Base-by-base conservation (phyloP, 2,797 vertebrate species). In the Dromococcyx pavoninus region DNA sequence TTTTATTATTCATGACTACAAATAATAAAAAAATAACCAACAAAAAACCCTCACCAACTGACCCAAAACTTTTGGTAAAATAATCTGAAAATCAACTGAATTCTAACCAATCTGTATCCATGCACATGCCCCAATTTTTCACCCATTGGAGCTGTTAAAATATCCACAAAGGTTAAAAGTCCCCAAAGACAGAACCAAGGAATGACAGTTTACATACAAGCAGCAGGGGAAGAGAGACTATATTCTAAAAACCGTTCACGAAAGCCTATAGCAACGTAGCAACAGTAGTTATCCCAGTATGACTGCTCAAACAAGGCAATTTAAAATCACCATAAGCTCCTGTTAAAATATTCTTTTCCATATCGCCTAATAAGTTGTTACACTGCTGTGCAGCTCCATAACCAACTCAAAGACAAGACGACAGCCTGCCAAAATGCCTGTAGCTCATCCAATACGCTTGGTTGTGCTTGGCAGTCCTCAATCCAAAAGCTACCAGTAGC, bases 181-280 rank as follows among this genome's bases (percentile, higher is more conserved):
- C 39, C 39, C 14, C 39, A 43, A 50, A 53, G 0, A 2, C 13
- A 81, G 61, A 89, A 57, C 19, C 0, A 0, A 70, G 51, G 56
- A 79, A 79, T 13, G 13, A 25, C 46, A 77, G n/a, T 2, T 18
- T 0, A 5, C 5, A 24, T n/a, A 57, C 64, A 74, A 71, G 35
- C n/a, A 60, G 39, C 65, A 76, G 30, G 13, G 11, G 22, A 74
- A 57, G 32, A 87, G 19, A 43, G 33, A 50, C 8, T 35, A 13
- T 37, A 21, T 30, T 24, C 37, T 25, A n/a, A 46, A 51, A 86
- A 58, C 16, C 0, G 0, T 25, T 67, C 39, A 39, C 61, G 13
- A 56, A 80, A 73, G 53, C 41, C 37, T 71, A 44, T 41, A 81
- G 58, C 51, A 82, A 41, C 19, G 46, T 8, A 72, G 65, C 43